A percentile compares a stretch with the other conserved stretches of the same genome.
Conservation (phyloP, 2,797 vertebrate genomes). For the Pristis pectinata region DNA sequence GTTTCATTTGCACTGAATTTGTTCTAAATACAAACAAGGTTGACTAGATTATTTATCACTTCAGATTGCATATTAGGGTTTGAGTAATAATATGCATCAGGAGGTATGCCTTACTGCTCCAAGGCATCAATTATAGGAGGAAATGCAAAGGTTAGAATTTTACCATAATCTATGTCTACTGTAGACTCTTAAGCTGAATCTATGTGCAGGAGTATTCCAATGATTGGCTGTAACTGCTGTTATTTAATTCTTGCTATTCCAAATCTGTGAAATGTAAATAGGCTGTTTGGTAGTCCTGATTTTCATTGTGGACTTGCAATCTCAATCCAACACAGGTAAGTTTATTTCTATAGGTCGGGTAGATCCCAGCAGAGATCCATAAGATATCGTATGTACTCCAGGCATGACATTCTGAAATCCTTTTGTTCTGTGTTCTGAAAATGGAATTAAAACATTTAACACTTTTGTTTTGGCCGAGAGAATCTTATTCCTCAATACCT, state of each 20-base stretch:
- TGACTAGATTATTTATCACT: not conserved
- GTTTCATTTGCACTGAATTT: not conserved
- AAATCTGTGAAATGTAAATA: not conserved
- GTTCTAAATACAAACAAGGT: not conserved
- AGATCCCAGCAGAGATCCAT: not conserved
- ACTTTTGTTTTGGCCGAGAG: not conserved
- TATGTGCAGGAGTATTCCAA: not conserved
- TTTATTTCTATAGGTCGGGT: not conserved
- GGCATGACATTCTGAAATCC: not conserved
- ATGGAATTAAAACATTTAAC: not conserved
- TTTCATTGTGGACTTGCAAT: too few relatives aligned
- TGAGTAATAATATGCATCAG: not conserved
- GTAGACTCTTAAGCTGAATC: not conserved
- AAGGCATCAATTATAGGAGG: not conserved
- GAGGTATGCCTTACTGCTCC: not conserved
- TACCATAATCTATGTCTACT: not conserved
- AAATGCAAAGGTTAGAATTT: not conserved
- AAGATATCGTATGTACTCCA: not conserved
- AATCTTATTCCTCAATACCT: not conserved
- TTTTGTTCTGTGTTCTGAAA: not conserved
- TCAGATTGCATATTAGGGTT: not conserved
- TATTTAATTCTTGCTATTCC: not conserved
- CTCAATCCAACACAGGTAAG: too few relatives aligned
- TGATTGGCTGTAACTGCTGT: not conserved
- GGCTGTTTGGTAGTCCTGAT: not conserved